These are phyloP conservation scores for Sycophaga agraensis DNA, from an alignment of 1,140 invertebrate genomes.

Conservation along the genomic window DNA sequence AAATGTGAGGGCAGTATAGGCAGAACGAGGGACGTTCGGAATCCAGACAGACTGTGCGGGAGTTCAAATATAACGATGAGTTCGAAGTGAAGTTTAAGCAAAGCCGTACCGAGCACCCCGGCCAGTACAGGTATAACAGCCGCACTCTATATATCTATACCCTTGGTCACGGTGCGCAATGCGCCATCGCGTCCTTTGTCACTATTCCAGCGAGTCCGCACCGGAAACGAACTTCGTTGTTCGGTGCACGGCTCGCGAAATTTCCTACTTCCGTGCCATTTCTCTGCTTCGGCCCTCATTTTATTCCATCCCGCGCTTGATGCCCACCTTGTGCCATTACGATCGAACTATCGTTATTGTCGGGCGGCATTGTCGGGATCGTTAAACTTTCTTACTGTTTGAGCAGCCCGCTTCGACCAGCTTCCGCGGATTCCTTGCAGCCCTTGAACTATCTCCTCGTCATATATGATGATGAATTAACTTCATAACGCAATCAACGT, in stretches of 20 bases:
- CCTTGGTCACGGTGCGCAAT: no score
- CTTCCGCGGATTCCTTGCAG: no score
- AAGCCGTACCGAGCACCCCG: no score
- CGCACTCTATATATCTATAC: no score
- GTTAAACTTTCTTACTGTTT: conserved; percentile 29
- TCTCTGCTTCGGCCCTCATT: not conserved
- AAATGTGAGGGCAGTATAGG: no score
- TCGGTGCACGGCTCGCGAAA: conserved; percentile 14
- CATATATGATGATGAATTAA: no score
- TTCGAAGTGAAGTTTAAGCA: conserved; percentile 16
- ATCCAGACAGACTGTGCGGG: not conserved
- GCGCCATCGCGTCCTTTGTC: conserved; percentile 16
- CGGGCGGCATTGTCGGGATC: conserved; percentile 5
- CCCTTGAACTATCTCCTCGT: no score
- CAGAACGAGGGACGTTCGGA: not conserved
- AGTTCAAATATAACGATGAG: conserved; percentile 21
- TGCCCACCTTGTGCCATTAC: no score
- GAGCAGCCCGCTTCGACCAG: not conserved
- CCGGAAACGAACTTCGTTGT: conserved; percentile 23
- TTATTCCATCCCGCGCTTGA: not conserved
- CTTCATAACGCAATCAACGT: no score
- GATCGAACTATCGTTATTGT: conserved; percentile 28
- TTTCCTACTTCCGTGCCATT: conserved; percentile 7
- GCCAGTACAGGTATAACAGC: no score
- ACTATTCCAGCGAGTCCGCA: conserved; percentile 1